A percentile compares a stretch with the other conserved stretches of the same genome.
These are phyloP conservation scores for Nansenia antarctica DNA, from an alignment of 2,113 vertebrate genomes.

Conservation along the genomic window DNA sequence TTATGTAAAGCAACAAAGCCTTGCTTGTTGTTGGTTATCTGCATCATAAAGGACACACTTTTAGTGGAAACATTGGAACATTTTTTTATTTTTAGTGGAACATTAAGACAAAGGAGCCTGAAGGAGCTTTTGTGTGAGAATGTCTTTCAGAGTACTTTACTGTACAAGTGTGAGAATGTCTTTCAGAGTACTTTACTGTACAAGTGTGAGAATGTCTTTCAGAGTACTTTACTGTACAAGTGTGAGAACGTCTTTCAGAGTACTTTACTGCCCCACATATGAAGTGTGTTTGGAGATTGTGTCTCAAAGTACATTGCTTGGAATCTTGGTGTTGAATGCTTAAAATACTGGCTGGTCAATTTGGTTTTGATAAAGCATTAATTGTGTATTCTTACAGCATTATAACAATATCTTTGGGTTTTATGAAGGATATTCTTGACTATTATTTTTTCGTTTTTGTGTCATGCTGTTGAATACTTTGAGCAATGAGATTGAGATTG, in stretches of 20 bases:
- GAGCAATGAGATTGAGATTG: too few species aligned
- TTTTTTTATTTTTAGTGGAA: too few species aligned
- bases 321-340: constrained; percentile 1
- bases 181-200: neutral
- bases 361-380: neutral
- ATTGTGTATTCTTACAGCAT: neutral
- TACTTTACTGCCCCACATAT: neutral
- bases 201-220: constrained; percentile 33
- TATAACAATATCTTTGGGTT: too few species aligned
- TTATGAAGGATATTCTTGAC: too few species aligned
- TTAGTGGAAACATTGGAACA: constrained; percentile 81
- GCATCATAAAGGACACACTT: constrained; percentile 83
- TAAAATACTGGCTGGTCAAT: neutral
- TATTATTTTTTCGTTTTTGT: too few species aligned
- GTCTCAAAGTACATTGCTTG: constrained; percentile 21
- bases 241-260: neutral
- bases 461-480: too few species aligned
- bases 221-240: constrained; percentile 19
- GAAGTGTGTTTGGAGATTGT: neutral
- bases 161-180: neutral
- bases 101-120: constrained; percentile 76
- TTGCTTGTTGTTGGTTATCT: constrained; percentile 84
- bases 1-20: constrained; percentile 87
- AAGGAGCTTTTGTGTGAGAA: constrained; percentile 77
- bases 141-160: constrained; percentile 14